Evolutionary conservation across 1,140 invertebrate species (phyloP).

Genomic region (Heliothis subflexa): DNA sequence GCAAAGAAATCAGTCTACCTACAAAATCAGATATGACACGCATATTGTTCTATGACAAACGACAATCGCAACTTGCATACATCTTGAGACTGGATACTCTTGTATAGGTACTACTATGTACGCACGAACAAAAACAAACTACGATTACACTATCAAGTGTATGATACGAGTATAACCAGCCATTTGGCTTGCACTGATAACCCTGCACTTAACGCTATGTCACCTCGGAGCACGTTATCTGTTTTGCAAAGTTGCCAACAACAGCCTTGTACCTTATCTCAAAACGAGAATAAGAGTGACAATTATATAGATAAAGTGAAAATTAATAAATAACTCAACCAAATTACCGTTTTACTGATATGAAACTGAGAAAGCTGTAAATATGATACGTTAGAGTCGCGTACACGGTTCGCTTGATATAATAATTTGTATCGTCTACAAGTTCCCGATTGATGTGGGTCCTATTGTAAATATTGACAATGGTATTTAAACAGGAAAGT

Average conservation of each 20-base stretch:
- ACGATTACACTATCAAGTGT: constrained; percentile 64
- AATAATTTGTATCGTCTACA: constrained; percentile 6
- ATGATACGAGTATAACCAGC: constrained; percentile 66
- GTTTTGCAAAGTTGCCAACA: constrained; percentile 79
- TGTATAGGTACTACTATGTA: constrained; percentile 4
- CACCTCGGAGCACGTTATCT: constrained; percentile 69
- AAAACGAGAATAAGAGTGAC: constrained; percentile 60
- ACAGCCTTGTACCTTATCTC: constrained; percentile 49
- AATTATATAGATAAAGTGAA: constrained; percentile 68
- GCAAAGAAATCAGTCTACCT: too few species aligned
- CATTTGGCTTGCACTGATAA: constrained; percentile 71
- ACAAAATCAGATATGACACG: neutral
- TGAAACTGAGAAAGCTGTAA: constrained; percentile 27
- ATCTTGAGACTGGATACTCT: neutral
- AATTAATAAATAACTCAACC: constrained; percentile 66
- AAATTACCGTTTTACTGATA: constrained; percentile 44
- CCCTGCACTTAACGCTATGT: constrained; percentile 71
- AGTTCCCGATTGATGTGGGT: neutral
- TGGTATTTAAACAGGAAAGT: constrained; percentile 17
- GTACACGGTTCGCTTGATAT: neutral
- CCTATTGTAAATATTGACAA: neutral
- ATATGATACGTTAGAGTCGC: constrained; percentile 23
- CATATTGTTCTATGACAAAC: neutral
- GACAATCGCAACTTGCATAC: neutral
- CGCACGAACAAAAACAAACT: constrained; percentile 52